Conservation (phyloP, 1,140 invertebrate genomes). For the Sinonovacula constricta region DNA sequence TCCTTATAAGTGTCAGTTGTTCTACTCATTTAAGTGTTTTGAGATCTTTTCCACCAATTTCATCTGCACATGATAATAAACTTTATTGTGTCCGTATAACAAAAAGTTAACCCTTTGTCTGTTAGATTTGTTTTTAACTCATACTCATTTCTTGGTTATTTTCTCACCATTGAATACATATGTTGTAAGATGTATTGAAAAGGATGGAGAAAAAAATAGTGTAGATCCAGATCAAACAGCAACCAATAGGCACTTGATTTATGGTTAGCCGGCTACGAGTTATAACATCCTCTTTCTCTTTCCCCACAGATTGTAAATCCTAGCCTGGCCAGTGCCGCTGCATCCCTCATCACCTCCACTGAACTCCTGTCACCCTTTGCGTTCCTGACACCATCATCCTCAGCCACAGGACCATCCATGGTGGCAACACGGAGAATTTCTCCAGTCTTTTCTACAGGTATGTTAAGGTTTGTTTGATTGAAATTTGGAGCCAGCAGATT, state of each 20-base stretch:
- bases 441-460: too few relatives aligned
- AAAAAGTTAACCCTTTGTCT: too few relatives aligned
- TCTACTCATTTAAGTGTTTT: too few relatives aligned
- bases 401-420: too few relatives aligned
- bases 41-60: background rate
- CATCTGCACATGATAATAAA: background rate
- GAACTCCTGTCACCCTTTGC: slow-evolving; percentile 43
- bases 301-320: background rate
- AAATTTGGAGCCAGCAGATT: too few relatives aligned
- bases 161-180: background rate
- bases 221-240: background rate
- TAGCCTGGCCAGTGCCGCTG: slow-evolving; percentile 12
- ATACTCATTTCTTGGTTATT: too few relatives aligned
- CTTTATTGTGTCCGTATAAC: background rate
- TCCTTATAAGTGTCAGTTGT: too few relatives aligned
- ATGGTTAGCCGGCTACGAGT: background rate
- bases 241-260: background rate
- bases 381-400: slow-evolving; percentile 16
- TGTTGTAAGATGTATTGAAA: background rate
- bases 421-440: too few relatives aligned
- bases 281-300: background rate
- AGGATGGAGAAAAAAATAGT: background rate
- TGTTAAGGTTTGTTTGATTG: too few relatives aligned
- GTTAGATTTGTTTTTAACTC: too few relatives aligned
- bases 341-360: slow-evolving; percentile 27